Evolutionary conservation across 35 echinoderm and acorn worm genomes (phyloP).

Genomic region (Eucidaris tribuloides): DNA sequence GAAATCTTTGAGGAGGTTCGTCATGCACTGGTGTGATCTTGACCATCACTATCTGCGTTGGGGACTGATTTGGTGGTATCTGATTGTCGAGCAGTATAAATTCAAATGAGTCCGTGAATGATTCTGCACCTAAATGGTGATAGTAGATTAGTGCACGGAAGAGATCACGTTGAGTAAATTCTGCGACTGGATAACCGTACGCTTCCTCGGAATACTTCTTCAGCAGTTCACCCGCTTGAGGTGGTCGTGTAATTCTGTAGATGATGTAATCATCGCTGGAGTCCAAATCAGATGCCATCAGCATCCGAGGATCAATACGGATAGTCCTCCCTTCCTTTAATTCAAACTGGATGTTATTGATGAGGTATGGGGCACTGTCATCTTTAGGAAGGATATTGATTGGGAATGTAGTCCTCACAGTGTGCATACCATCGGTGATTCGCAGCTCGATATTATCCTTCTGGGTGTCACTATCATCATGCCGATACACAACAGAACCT

Average conservation of each 20-base stretch:
- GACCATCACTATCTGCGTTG: conserved; percentile 54
- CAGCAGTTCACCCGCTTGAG: conserved; percentile 71
- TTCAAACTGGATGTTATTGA: conserved; percentile 76
- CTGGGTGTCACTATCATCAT: conserved; percentile 86
- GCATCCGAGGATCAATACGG: conserved; percentile 55
- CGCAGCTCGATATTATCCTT: conserved; percentile 88
- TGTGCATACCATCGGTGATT: conserved; percentile 72
- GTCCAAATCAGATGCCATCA: conserved; percentile 84
- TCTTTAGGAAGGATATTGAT: conserved; percentile 95
- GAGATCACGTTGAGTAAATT: conserved; percentile 92
- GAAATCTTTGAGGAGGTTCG: conserved; percentile 49
- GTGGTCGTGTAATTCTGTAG: conserved; percentile 65
- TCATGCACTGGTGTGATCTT: conserved; percentile 78
- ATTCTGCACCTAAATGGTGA: conserved; percentile 86
- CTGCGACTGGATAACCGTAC: conserved; percentile 84
- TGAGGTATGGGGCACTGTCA: conserved; percentile 84
- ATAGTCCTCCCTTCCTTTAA: conserved; percentile 67
- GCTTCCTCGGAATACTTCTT: conserved; percentile 80
- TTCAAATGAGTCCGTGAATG: conserved; percentile 80
- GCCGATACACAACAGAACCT: conserved; percentile 72
- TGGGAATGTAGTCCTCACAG: conserved; percentile 69
- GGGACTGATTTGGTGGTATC: conserved; percentile 84
- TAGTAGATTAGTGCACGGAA: conserved; percentile 88
- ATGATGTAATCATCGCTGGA: conserved; percentile 82
- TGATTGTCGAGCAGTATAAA: conserved; percentile 76